Base-by-base conservation (phyloP, 2,888 invertebrate genomes). In the Drosophila limbata region DNA sequence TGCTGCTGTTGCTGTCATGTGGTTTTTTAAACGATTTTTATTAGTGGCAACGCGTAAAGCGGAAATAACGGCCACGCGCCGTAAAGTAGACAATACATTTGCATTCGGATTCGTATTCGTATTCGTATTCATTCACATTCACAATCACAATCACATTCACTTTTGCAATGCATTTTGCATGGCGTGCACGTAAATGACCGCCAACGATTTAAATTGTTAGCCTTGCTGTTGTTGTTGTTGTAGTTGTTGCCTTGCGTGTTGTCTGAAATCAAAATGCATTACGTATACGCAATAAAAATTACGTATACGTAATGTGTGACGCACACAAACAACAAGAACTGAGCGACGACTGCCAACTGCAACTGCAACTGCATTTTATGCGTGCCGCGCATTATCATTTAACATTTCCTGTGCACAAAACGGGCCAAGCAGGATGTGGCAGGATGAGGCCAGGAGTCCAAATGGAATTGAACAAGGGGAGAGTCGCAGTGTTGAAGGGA, bases 51-150 rank as follows among this genome's bases (percentile, higher is more conserved):
- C 77, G 86, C 83, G 83, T 79, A 77, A 82, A 83, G 74, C 83
- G 83, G 83, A 83, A 83, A 88, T 83, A 88, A 83, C 80, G 75
- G 83, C 88, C 88, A 83, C 88, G 88, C 88, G 88, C 86, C 86
- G 88, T 85, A 85, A 88, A 88, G 86, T 77, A 85, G 83, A 74
- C 83, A 84, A 76, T 75, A 64, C 88, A 87, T 71, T 76, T 47
- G 60, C 57, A 70, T 59, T 59, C 73, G 13, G 25, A 53, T 9
- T 25, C 73, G 13, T 31, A 53, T 9, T 25, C 28, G 28, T 28
- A 28, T 28, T 17, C 31, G 15, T 33, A 45, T 35, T 11, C 48
- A 42, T 35, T 10, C 45, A 21, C 53, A 51, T 50, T 50, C 15
- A 19, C 33, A 47, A 52, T 44, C 21, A 9, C 44, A 19, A 37